Evolutionary conservation across 1,140 invertebrate species (phyloP).

Genomic region (Chironomus striatipennis): DNA sequence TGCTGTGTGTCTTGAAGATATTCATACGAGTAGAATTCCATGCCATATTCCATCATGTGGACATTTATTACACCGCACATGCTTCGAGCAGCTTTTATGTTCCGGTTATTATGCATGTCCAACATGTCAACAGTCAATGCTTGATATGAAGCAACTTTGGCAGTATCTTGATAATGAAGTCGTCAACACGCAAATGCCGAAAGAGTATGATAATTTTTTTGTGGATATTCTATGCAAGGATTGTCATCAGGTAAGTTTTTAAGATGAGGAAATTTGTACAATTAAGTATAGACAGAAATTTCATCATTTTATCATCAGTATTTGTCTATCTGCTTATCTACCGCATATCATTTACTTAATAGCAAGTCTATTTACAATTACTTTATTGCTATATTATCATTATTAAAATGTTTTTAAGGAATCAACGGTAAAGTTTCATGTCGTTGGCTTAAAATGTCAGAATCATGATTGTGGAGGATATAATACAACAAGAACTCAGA

Average conservation of each 20-base stretch:
- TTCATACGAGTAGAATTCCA: slow-evolving; percentile 77
- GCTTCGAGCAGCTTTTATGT: slow-evolving; percentile 66
- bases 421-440: slow-evolving; percentile 71
- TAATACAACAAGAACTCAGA: slow-evolving; percentile 60
- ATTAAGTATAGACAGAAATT: slow-evolving; percentile 23
- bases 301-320: slow-evolving; percentile 25
- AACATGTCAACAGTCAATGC: slow-evolving; percentile 73
- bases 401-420: slow-evolving; percentile 45
- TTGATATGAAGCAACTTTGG: slow-evolving; percentile 77
- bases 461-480: slow-evolving; percentile 67
- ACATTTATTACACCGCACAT: slow-evolving; percentile 71
- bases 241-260: slow-evolving; percentile 70
- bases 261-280: slow-evolving; percentile 16
- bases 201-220: slow-evolving; percentile 66
- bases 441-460: slow-evolving; percentile 71
- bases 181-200: slow-evolving; percentile 67
- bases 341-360: no score
- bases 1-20: slow-evolving; percentile 78
- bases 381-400: no score
- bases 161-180: slow-evolving; percentile 72
- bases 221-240: slow-evolving; percentile 78
- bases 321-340: slow-evolving; percentile 29
- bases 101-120: slow-evolving; percentile 78
- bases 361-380: no score
- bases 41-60: slow-evolving; percentile 81